Evolutionary conservation across 1,140 invertebrate species (phyloP).

Genomic region (Pachyrhynchus sulphureomaculatus): DNA sequence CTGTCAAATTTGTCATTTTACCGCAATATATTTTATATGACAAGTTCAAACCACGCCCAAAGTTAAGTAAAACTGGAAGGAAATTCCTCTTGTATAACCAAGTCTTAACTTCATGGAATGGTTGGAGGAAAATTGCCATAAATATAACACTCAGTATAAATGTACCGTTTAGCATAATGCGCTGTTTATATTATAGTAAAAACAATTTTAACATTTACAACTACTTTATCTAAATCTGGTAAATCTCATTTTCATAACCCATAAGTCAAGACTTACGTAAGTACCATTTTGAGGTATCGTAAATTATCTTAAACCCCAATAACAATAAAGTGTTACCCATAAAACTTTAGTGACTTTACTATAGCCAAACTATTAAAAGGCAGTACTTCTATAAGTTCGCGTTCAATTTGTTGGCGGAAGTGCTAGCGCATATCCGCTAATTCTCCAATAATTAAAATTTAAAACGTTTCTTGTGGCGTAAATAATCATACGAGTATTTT

Average conservation of each 20-base stretch:
- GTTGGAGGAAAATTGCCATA: too few relatives aligned
- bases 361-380: conserved; percentile 10
- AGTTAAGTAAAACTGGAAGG: too few relatives aligned
- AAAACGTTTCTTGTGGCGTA: not conserved
- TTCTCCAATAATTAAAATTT: not conserved
- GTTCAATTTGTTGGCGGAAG: not conserved
- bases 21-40: too few relatives aligned
- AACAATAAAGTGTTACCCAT: conserved; percentile 15
- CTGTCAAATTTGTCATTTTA: too few relatives aligned
- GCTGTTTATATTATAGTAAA: too few relatives aligned
- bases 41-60: too few relatives aligned
- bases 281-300: conserved; percentile 2
- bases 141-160: too few relatives aligned
- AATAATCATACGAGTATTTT: not conserved
- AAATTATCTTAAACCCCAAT: conserved; percentile 20
- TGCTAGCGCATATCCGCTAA: not conserved
- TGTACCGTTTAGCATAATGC: too few relatives aligned
- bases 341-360: conserved; percentile 7
- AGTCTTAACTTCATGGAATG: too few relatives aligned
- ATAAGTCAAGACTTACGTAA: conserved; percentile 13
- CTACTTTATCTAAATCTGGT: too few relatives aligned
- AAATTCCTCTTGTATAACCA: too few relatives aligned
- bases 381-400: not conserved
- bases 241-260: not conserved
- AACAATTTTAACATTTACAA: too few relatives aligned